Evolutionary conservation across 2,888 invertebrate species (phyloP).

Genomic region (Norana najaformis): DNA sequence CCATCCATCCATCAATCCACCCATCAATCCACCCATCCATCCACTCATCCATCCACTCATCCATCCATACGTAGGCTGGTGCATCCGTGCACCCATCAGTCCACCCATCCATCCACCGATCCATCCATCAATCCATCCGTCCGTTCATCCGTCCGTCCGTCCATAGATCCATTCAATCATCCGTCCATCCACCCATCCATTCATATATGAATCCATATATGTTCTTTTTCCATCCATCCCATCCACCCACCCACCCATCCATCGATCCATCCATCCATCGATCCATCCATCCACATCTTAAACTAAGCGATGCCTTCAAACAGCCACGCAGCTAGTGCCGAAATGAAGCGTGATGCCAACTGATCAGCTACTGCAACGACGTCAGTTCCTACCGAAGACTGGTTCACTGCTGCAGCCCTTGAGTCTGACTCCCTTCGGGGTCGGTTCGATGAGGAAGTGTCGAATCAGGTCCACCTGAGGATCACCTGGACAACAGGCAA

Average conservation of each 20-base stretch:
- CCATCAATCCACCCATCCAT: no score
- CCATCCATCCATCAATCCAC: no score
- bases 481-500: conserved; percentile 37
- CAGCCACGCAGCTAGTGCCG: no score
- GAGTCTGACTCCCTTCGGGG: conserved; percentile 88
- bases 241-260: background rate
- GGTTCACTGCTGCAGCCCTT: conserved; percentile 96
- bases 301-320: no score
- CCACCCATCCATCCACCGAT: no score
- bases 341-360: no score
- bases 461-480: conserved; percentile 78
- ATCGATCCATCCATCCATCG: background rate
- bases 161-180: background rate
- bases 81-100: no score
- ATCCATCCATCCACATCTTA: background rate
- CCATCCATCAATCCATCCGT: no score
- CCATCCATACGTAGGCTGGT: no score
- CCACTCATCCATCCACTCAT: no score
- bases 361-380: background rate
- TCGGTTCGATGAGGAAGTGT: conserved; percentile 97
- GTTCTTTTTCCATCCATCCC: background rate
- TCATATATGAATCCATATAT: background rate
- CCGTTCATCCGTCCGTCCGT: no score
- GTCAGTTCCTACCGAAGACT: conserved; percentile 80
- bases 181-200: background rate